Evolutionary conservation across 1,140 invertebrate species (phyloP), one percentile per base, ranked within the genome.

Genomic region (Drosophila quadrilineata): DNA sequence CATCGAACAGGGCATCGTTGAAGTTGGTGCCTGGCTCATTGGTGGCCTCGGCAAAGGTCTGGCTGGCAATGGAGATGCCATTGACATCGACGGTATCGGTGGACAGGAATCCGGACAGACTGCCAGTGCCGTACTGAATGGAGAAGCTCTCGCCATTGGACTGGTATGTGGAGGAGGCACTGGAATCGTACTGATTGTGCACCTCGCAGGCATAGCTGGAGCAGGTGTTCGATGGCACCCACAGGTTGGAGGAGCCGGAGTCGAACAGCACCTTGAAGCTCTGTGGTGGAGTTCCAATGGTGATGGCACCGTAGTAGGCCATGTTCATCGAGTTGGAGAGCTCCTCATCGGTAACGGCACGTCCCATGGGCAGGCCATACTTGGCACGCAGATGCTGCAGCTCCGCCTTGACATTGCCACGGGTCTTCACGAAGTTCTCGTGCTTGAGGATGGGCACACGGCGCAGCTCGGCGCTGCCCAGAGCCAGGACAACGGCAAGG

Each of bases 41-140:
- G n/a, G 97, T 90, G 1, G 98, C 98, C 92, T 99, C 98, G 10
- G 96, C 98, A 91, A 99, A 99, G 9, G 95, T 97, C 92, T 99
- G 98, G 60, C 92, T 90, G 56, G 91, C 87, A 9, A 98, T 93
- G 10, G 90, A 66, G 10, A 96, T 63, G 31, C 93, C 94, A 58
- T 93, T 96, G 70, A 89, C 67, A 31, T 90, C 91, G n/a, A 99
- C 94, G 57, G 91, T 91, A 90, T 99, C 98, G 3, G 94, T 94
- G 40, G 97, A 98, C 29, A 99, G 93, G 90, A 95, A 98, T 35
- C 98, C 98, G 68, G 96, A 96, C 28, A 99, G 92, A 89, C 95
- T 97, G 63, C 98, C 98, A 71, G 96, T 95, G 40, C 98, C 98
- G 91, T 99, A 99, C 53, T 93, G 93, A 87, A 99, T 99, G 24